Conservation (phyloP, 2,797 vertebrate species). For the Enteromius argenteus region DNA sequence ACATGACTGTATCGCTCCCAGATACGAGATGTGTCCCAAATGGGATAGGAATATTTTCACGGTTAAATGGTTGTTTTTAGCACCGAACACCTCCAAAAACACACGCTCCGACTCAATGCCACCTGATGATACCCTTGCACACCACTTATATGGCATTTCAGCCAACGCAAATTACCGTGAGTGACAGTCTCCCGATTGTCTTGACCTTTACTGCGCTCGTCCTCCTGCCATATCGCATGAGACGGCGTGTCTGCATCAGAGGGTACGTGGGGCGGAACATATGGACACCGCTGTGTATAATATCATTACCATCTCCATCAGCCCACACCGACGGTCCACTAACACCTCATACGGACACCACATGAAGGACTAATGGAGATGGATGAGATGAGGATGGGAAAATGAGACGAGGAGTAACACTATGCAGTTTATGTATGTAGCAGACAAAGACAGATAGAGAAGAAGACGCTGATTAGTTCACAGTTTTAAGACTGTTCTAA, state of each 20-base stretch:
- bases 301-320: constrained; percentile 26
- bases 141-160: constrained; percentile 44
- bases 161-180: constrained; percentile 38
- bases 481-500: background rate
- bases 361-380: constrained; percentile 26
- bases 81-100: constrained; percentile 13
- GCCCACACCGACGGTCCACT: constrained; percentile 1
- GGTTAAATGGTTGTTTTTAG: constrained; percentile 27
- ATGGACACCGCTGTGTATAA: constrained; percentile 39
- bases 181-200: constrained; percentile 29
- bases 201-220: constrained; percentile 48
- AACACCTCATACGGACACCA: constrained; percentile 25
- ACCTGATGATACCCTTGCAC: constrained; percentile 32
- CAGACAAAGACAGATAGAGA: background rate
- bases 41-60: constrained; percentile 2
- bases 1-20: constrained; percentile 14
- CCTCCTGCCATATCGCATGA: constrained; percentile 42
- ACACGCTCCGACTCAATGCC: background rate
- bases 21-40: background rate
- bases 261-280: constrained; percentile 37
- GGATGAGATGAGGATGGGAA: constrained; percentile 8
- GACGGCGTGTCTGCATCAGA: constrained; percentile 39
- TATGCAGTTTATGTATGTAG: background rate
- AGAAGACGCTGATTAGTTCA: background rate
- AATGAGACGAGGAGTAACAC: background rate